Conservation (phyloP, 2,113 vertebrate species). For the Bos javanicus region DNA sequence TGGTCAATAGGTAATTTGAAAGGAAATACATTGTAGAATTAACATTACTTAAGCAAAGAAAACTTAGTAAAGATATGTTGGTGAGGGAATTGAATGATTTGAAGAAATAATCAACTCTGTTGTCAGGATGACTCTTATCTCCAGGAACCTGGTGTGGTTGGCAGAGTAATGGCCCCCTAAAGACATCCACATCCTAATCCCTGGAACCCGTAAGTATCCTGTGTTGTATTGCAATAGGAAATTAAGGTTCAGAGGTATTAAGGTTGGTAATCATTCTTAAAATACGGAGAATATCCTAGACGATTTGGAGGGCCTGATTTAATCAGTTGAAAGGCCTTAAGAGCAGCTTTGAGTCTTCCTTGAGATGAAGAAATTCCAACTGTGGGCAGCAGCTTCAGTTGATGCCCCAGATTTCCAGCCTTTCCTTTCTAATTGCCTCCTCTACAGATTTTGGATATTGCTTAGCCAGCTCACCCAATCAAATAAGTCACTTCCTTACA, state of each 20-base stretch:
- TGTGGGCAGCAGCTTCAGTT: neutral
- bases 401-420: neutral
- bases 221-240: neutral
- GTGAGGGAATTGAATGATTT: neutral
- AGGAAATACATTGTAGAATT: neutral
- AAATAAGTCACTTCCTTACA: neutral
- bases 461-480: neutral
- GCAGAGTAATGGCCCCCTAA: neutral
- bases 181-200: neutral
- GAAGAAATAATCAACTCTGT: neutral
- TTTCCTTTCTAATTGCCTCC: neutral
- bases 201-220: neutral
- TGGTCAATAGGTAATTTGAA: neutral
- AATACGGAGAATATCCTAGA: neutral
- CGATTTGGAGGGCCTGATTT: neutral
- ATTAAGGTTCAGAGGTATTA: neutral
- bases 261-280: neutral
- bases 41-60: constrained; percentile 10
- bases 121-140: neutral
- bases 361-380: neutral
- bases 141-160: neutral
- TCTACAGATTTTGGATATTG: neutral
- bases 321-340: neutral
- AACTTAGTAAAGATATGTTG: neutral
- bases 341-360: neutral